Evolutionary conservation across 2,113 vertebrate species (phyloP).

Genomic region (Caloenas nicobarica): DNA sequence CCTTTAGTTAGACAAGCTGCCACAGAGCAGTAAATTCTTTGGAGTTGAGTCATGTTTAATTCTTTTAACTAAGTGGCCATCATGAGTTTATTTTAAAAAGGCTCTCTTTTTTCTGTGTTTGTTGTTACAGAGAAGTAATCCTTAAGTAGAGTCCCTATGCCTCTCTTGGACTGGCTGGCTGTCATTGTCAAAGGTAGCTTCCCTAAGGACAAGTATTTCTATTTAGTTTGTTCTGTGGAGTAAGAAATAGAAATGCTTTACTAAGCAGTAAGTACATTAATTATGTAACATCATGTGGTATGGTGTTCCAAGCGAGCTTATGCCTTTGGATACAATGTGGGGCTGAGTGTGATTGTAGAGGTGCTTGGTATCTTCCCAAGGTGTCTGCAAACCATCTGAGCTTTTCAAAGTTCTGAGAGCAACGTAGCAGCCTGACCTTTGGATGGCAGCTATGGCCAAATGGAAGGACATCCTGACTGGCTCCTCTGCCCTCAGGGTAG

Average conservation of each 20-base stretch:
- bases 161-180: neutral
- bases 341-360: neutral
- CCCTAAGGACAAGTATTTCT: neutral
- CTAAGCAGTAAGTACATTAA: neutral
- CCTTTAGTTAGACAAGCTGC: neutral
- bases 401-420: neutral
- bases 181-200: neutral
- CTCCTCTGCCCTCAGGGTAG: neutral
- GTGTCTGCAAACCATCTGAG: neutral
- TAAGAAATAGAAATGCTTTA: neutral
- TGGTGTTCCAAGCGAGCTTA: neutral
- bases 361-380: neutral
- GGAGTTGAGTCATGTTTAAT: neutral
- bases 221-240: neutral
- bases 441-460: neutral
- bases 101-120: neutral
- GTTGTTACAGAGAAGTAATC: neutral
- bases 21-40: neutral
- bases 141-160: neutral
- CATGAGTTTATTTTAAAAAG: neutral
- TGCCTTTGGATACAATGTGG: neutral
- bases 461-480: neutral
- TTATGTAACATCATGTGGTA: accelerated
- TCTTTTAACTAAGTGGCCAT: neutral
- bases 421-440: neutral